phyloP scores from a whole-genome alignment of 2,113 vertebrate genomes.

The Hyperopisus bebe region DNA sequence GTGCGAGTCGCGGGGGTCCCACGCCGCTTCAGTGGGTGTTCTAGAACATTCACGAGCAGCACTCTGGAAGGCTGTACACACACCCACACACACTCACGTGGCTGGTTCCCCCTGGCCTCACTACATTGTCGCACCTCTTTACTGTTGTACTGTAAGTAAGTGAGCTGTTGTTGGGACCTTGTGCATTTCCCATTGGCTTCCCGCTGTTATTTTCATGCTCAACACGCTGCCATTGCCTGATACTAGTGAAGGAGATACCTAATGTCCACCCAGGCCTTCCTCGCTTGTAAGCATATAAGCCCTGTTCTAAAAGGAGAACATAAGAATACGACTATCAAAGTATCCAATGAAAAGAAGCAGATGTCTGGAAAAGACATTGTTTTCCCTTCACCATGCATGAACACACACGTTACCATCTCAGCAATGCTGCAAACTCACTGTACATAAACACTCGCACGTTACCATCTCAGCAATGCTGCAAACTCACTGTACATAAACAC shows the following conservation, averaged over 20 bases:
- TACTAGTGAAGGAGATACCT: background rate
- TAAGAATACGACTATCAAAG: no score
- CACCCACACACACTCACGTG: slow-evolving; percentile 24
- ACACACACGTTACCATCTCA: background rate
- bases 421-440: background rate
- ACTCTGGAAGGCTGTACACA: slow-evolving; percentile 13
- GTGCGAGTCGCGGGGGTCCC: slow-evolving; percentile 53
- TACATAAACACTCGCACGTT: background rate
- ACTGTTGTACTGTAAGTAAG: background rate
- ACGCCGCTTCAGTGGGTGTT: slow-evolving; percentile 48
- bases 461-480: background rate
- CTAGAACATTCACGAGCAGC: slow-evolving; percentile 37
- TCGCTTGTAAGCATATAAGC: background rate
- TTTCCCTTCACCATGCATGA: background rate
- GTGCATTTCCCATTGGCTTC: background rate
- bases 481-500: background rate
- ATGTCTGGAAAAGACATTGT: background rate
- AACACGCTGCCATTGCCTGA: background rate
- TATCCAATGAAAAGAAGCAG: background rate
- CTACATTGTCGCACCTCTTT: background rate
- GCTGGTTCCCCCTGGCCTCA: background rate
- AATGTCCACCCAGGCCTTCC: background rate
- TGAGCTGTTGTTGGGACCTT: background rate
- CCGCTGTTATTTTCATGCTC: background rate
- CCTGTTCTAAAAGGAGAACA: background rate